These are phyloP conservation scores for Macrosteles quadrilineatus DNA, from an alignment of 1,140 invertebrate genomes.

Conservation along the genomic window DNA sequence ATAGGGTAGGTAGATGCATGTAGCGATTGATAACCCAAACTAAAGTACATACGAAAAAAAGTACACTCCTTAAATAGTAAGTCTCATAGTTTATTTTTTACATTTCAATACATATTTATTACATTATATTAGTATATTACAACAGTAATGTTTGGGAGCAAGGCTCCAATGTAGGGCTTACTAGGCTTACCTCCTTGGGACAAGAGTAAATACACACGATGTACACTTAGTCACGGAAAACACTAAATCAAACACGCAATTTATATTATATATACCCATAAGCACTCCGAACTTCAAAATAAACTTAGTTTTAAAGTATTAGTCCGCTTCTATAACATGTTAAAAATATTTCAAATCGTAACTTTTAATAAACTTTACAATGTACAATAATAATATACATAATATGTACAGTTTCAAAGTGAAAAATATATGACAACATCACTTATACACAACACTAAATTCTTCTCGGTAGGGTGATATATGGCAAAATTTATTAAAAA, in stretches of 20 bases:
- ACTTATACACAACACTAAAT: background rate
- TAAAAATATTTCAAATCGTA: background rate
- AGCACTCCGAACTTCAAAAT: conserved; percentile 8
- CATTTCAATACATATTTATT: no score
- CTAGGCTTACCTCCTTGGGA: no score
- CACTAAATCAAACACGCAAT: conserved; percentile 4
- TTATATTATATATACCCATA: conserved; percentile 13
- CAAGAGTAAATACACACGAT: no score
- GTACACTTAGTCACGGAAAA: background rate
- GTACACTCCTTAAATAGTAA: no score
- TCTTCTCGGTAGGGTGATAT: background rate
- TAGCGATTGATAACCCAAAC: no score
- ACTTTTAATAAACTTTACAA: conserved; percentile 21
- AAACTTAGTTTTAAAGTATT: conserved; percentile 4
- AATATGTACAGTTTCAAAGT: conserved; percentile 1
- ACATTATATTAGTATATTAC: no score
- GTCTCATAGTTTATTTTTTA: no score
- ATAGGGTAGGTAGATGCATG: no score
- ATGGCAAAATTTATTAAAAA: no score
- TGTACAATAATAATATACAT: conserved; percentile 17
- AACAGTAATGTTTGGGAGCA: no score
- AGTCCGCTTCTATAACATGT: background rate
- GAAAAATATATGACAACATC: background rate
- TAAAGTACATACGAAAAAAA: no score
- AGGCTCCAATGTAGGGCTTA: no score